A percentile compares a stretch with the other conserved stretches of the same genome.
Evolutionary conservation across 2,113 vertebrate genomes (phyloP).

Genomic region (Tachysurus fulvidraco): DNA sequence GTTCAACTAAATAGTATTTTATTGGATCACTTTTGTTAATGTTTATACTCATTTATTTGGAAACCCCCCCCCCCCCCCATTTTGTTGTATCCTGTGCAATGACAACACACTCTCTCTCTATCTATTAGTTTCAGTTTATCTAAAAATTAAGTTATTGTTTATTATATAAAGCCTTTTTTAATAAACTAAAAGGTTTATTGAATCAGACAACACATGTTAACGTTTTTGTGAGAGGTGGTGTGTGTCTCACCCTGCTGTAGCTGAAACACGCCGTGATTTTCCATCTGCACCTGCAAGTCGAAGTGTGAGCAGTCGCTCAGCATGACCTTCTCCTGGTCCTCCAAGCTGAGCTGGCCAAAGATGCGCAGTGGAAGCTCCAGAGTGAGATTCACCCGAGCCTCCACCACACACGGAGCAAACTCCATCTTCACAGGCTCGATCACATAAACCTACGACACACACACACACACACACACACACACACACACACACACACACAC

Average conservation of each 20-base stretch:
- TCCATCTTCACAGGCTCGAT: constrained; percentile 91
- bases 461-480: neutral
- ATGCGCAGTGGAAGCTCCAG: constrained; percentile 88
- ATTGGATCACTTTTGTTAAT: neutral
- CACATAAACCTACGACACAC: constrained; percentile 80
- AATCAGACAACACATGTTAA: too few relatives aligned
- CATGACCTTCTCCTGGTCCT: constrained; percentile 70
- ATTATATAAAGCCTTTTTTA: too few relatives aligned
- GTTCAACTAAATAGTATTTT: neutral
- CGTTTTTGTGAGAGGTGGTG: neutral
- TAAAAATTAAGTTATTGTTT: too few relatives aligned
- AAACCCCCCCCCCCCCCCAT: too few relatives aligned
- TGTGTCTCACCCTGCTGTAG: constrained; percentile 76
- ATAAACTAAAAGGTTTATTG: too few relatives aligned
- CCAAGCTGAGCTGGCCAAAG: constrained; percentile 73
- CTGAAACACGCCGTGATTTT: constrained; percentile 82
- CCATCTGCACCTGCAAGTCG: constrained; percentile 81
- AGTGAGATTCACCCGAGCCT: constrained; percentile 76
- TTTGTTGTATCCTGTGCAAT: too few relatives aligned
- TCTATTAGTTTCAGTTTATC: too few relatives aligned
- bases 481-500: neutral
- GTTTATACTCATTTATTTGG: neutral
- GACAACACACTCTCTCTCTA: too few relatives aligned
- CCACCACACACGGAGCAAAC: constrained; percentile 83
- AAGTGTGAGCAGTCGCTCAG: constrained; percentile 93